Base-by-base conservation (phyloP, 2,113 vertebrate genomes). In the Burhinus bistriatus region DNA sequence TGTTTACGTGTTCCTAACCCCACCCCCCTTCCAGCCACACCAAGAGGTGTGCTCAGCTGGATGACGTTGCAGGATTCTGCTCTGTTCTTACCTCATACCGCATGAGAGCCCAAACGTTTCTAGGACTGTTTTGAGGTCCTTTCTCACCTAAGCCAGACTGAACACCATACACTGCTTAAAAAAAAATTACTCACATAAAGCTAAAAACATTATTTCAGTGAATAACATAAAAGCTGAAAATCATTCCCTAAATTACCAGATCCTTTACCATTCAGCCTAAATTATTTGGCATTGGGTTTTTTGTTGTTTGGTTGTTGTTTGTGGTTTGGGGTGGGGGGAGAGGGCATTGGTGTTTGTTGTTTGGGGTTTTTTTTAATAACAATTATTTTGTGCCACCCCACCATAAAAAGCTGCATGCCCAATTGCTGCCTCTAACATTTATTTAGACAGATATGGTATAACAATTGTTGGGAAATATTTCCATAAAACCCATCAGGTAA, bases 341-440 rank as follows among this genome's bases (percentile, higher is more conserved):
- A 51, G 49, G 49, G 49, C 23, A 22, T 25, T 51, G 49, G 49
- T 51, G 49, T 51, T 23, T 51, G 23, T 12, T 51, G 49, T 51
- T 51, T 51, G 4, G 5, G 1, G 29, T 23, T 25, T 6, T 47
- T 86, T 47, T 65, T 78, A 27, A 32, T 25, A 70, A 52, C 4
- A 32, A 17, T 12, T 77, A 13, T 87, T 84, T 93, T 92, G 69
- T 95, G 52, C 27, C 84, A 84, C 36, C 44, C 61, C 15, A 58
- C 51, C 47, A n/a, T 54, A 83, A 95, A 78, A 90, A 72, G 69
- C 70, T 89, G 57, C 17, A 87, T 59, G 34, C 40, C 47, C 66
- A 93, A 55, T 77, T 94, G 82, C 81, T 83, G 27, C 65, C 65
- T 92, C 47, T 91, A 90, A 93, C 83, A 92, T 89, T 96, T 97